These are phyloP conservation scores for Galleria mellonella DNA, from an alignment of 1,140 invertebrate species.

Conservation along the genomic window DNA sequence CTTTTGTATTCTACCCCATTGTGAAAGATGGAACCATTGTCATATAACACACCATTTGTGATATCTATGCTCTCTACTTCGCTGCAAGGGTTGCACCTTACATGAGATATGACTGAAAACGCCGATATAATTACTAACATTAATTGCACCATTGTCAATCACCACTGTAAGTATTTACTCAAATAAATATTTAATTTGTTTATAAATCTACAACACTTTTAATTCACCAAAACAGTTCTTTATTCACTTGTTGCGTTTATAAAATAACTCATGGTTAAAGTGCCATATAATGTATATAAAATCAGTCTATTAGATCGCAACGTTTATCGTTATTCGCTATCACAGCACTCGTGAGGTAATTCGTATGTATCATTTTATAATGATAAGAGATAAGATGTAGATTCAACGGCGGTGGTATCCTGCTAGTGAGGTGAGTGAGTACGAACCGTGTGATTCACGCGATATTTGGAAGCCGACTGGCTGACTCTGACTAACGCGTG, in stretches of 20 bases:
- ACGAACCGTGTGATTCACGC: no score
- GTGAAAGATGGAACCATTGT: background rate
- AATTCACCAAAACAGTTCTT: background rate
- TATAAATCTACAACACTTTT: background rate
- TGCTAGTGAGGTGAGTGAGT: no score
- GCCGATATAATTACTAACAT: background rate
- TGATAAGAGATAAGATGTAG: constrained; percentile 2
- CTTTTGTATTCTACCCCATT: background rate
- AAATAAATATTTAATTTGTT: background rate
- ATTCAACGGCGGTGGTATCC: no score
- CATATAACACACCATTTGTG: background rate
- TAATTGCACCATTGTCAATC: background rate
- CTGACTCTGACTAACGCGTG: no score
- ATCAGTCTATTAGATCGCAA: background rate
- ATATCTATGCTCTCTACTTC: background rate
- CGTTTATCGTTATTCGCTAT: constrained; percentile 1
- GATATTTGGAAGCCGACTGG: no score
- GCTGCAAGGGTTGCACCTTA: background rate
- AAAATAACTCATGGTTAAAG: background rate
- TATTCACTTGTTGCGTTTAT: background rate
- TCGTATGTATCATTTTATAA: background rate
- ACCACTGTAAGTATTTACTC: no score
- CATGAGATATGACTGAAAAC: background rate
- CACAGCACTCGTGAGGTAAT: background rate
- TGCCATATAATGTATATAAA: background rate